Evolutionary conservation across 1,140 invertebrate species (phyloP), one percentile per base, ranked within the genome.

Genomic region (Zophobas morio): DNA sequence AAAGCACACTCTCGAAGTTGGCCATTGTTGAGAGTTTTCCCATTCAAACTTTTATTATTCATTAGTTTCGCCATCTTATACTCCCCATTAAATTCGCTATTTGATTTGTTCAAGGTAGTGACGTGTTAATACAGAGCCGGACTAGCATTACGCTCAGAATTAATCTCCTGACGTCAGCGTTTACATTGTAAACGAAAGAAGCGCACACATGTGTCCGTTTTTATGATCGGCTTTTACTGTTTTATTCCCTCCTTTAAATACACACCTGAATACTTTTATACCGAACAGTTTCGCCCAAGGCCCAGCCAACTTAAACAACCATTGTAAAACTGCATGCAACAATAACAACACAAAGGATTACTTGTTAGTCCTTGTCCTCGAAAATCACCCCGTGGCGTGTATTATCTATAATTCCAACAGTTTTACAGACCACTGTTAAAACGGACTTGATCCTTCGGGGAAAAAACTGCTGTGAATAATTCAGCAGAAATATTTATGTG

Each of bases 101-200:
- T 66, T 66, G 60, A 66, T 66, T 66, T 42, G 60, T 40, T 42
- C 60, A 66, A 66, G 60, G 60, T 66, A 33, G 39, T 66, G 60
- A 66, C 60, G 60, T 66, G 60, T 6, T 42, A 66, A 66, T 66
- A 20, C 39, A 66, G 39, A 42, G 39, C 42, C 39, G 60, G 37
- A 32, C 60, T 5, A 20, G 39, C 4, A 39, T 66, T 66, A 66
- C 60, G 60, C 39, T 66, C 60, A 66, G 42, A 66, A 66, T 42
- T 66, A 66, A 66, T 66, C 60, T 66, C 39, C 39, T 66, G 60
- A 66, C 60, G 60, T 66, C 40, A 66, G 60, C 60, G 60, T 66
- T 66, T 66, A 66, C 60, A 66, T 66, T 66, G 60, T 42, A 51
- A 51, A 51, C 49, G 8, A 42, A 42, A 33, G 60, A 39, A 40